These are phyloP conservation scores for Synanthedon tipuliformis DNA, from an alignment of 2,888 invertebrate species.

Conservation along the genomic window DNA sequence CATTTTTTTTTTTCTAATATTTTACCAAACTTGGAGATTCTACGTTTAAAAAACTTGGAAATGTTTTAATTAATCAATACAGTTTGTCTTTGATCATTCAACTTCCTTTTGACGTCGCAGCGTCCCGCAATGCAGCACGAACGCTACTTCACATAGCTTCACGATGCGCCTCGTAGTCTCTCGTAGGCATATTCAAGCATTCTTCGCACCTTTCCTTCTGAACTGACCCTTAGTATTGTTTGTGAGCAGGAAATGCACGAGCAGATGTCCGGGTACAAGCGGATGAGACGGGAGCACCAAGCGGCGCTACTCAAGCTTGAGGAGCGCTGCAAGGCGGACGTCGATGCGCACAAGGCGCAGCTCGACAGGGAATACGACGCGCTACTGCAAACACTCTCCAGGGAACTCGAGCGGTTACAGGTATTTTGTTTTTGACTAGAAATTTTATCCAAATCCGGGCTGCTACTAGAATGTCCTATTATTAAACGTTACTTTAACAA, in stretches of 20 bases:
- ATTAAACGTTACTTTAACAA: neutral
- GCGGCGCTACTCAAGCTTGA: slow-evolving; percentile 94
- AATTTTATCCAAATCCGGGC: neutral
- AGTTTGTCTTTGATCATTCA: too few relatives aligned
- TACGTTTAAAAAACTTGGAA: too few relatives aligned
- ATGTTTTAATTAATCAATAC: too few relatives aligned
- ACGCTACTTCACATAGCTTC: too few relatives aligned
- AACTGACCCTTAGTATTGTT: too few relatives aligned
- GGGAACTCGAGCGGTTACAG: slow-evolving; percentile 91
- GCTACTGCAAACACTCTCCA: slow-evolving; percentile 88
- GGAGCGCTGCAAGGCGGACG: slow-evolving; percentile 94
- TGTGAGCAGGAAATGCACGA: slow-evolving; percentile 93
- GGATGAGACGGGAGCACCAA: slow-evolving; percentile 97
- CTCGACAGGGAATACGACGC: slow-evolving; percentile 97
- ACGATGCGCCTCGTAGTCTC: too few relatives aligned
- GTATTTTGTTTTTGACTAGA: slow-evolving; percentile 23
- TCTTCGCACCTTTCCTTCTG: too few relatives aligned
- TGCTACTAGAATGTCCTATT: neutral
- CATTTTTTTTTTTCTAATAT: too few relatives aligned
- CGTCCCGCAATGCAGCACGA: too few relatives aligned
- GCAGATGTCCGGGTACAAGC: slow-evolving; percentile 98
- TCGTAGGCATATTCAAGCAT: too few relatives aligned
- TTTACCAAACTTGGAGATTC: too few relatives aligned
- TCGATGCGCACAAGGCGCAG: slow-evolving; percentile 95
- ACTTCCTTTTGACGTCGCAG: too few relatives aligned